Evolutionary conservation across 1,140 invertebrate species (phyloP), one percentile per base, ranked within the genome.

Genomic region (Ganaspis sp.): DNA sequence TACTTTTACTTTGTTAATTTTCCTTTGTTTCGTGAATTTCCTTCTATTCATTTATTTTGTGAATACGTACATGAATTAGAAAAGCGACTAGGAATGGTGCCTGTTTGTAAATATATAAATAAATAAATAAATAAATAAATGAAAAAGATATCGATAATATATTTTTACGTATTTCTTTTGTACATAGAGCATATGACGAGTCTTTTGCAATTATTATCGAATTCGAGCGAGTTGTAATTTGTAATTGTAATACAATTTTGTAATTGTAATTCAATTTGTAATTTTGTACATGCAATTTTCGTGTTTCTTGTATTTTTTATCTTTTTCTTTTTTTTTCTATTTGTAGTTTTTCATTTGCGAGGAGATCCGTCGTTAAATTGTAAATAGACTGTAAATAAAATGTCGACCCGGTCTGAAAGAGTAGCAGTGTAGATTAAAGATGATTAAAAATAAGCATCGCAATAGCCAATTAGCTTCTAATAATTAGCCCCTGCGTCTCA

Each of bases 401-500:
- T 69, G 17, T 49, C 45, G 45, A 49, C 5, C 45, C 45, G 15
- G 15, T 49, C n/a, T 49, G 45, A 49, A 49, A 17, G 45, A 49
- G n/a, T 49, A 49, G 69, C 42, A 78, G 69, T 0, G 73, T 64
- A 69, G 74, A 82, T 69, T 64, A 73, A 75, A 73, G n/a, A 58
- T n/a, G 58, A 75, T 9, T 11, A 54, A 54, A 75, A 11, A 34
- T 40, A 72, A 75, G 34, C 37, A 71, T 58, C 15, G 26, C 72
- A 9, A 26, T 19, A 69, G 72, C 73, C 69, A 79, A 75, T 45
- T 84, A 87, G 76, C 77, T 83, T 70, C 75, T 84, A 81, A 81
- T 74, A 73, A 49, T 49, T 81, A 81, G 81, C 69, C 58, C 78
- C 72, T 81, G 86, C 80, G 85, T 87, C 83, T 86, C 79, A 86